Percentiles rank a stretch among this genome's conserved stretches.
Conservation (phyloP, 2,888 invertebrate genomes). For the Brachyptera risi region DNA sequence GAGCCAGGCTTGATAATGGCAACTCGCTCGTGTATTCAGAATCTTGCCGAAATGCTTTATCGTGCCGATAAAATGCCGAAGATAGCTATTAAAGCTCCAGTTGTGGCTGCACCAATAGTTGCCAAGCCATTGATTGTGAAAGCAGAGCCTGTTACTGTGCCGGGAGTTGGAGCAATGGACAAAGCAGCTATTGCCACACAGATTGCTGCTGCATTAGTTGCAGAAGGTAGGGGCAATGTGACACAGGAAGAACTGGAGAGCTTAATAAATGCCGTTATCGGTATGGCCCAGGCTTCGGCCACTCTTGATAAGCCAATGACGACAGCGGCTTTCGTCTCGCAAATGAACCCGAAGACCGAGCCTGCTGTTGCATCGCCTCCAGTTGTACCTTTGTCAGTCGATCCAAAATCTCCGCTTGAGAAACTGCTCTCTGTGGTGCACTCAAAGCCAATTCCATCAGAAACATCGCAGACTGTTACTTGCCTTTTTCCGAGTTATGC, state of each 20-base stretch:
- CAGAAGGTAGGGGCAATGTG: conserved; percentile 77
- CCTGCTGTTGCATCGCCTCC: background rate
- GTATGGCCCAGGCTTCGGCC: conserved; percentile 61
- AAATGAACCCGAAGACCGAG: conserved; percentile 1
- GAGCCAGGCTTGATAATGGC: conserved; percentile 61
- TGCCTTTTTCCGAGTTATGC: conserved; percentile 6
- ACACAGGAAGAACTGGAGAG: conserved; percentile 74
- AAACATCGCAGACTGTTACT: background rate
- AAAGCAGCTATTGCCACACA: conserved; percentile 76
- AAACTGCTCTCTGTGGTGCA: conserved; percentile 26
- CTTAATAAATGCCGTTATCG: conserved; percentile 72
- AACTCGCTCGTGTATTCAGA: conserved; percentile 68
- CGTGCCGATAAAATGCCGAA: conserved; percentile 48
- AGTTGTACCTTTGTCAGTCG: background rate
- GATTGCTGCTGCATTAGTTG: conserved; percentile 72
- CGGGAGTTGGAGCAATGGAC: conserved; percentile 70
- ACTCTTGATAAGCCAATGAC: conserved; percentile 50
- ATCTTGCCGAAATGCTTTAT: conserved; percentile 70
- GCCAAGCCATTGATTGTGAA: background rate
- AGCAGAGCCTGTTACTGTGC: conserved; percentile 51
- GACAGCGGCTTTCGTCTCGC: conserved; percentile 48
- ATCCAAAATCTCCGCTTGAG: conserved; percentile 40
- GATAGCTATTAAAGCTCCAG: background rate
- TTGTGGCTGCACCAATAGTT: background rate
- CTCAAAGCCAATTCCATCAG: background rate